phyloP scores from a whole-genome alignment of 2,113 vertebrate genomes.

The Isurus oxyrinchus region DNA sequence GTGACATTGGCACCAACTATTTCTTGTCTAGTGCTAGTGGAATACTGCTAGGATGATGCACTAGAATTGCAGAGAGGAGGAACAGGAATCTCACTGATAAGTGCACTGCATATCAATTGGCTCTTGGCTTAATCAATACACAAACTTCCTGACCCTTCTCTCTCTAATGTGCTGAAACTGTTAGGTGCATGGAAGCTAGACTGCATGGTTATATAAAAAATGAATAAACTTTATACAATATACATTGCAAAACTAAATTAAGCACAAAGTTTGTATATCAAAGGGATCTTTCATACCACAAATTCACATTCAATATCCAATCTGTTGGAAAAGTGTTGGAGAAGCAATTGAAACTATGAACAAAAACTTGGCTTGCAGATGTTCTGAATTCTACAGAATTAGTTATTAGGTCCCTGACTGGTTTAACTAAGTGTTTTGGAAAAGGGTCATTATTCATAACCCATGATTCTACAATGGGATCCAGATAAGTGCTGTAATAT shows the following conservation, averaged over 20 bases:
- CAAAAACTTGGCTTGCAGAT: background rate
- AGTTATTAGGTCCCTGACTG: background rate
- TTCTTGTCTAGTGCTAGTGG: background rate
- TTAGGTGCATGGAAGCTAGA: background rate
- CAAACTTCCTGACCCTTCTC: background rate
- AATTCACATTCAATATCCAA: background rate
- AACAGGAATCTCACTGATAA: background rate
- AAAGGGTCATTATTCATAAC: background rate
- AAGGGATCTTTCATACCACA: background rate
- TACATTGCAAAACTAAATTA: background rate
- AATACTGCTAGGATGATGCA: background rate
- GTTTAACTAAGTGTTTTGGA: background rate
- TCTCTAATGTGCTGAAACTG: background rate
- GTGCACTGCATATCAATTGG: no score
- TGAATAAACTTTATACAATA: background rate
- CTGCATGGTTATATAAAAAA: background rate
- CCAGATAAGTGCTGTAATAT: no score
- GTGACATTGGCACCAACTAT: background rate
- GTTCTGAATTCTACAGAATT: background rate
- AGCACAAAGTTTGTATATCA: background rate
- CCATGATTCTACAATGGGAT: background rate
- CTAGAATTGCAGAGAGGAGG: background rate
- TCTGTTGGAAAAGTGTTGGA: background rate
- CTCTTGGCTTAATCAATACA: background rate
- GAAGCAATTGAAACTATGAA: background rate